Percentiles rank a stretch among this genome's conserved stretches.
These are phyloP conservation scores for Chamaetylas fuelleborni DNA, from an alignment of 2,113 vertebrate species.

Conservation along the genomic window DNA sequence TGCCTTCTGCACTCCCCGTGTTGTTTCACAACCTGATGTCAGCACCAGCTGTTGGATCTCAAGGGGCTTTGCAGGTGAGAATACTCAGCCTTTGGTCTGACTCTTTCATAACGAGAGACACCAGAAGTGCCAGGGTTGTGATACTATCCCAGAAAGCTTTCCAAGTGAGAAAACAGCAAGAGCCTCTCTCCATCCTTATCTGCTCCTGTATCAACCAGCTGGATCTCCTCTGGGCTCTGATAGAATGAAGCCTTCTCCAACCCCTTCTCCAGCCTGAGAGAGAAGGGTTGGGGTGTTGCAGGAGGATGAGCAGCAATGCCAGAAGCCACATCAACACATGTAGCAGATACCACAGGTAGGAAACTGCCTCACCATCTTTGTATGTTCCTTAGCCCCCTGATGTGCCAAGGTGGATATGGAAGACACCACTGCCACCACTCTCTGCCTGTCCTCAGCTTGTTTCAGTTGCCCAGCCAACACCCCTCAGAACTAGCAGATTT, in stretches of 20 bases:
- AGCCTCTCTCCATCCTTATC: not conserved
- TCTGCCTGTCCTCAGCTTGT: not conserved
- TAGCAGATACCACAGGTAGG: not conserved
- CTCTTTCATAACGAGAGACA: not conserved
- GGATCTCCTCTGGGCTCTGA: not conserved
- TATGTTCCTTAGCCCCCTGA: not conserved
- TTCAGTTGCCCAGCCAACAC: not conserved
- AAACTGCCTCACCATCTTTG: not conserved
- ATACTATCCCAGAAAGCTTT: not conserved
- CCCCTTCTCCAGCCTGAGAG: not conserved
- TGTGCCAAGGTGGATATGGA: not conserved
- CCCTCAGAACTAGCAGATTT: not conserved
- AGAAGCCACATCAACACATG: not conserved
- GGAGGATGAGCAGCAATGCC: not conserved
- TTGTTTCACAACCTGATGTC: not conserved
- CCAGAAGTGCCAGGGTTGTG: not conserved
- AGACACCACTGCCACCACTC: not conserved
- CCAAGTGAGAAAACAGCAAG: not conserved
- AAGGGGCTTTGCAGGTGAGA: not conserved
- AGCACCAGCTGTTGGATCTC: not conserved
- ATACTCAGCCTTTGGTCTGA: not conserved
- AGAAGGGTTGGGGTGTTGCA: not conserved
- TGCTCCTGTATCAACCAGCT: not conserved
- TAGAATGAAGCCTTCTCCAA: not conserved
- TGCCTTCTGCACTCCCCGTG: not conserved